Base-by-base conservation (phyloP, 2,888 invertebrate species). In the Campopleginae sp. region DNA sequence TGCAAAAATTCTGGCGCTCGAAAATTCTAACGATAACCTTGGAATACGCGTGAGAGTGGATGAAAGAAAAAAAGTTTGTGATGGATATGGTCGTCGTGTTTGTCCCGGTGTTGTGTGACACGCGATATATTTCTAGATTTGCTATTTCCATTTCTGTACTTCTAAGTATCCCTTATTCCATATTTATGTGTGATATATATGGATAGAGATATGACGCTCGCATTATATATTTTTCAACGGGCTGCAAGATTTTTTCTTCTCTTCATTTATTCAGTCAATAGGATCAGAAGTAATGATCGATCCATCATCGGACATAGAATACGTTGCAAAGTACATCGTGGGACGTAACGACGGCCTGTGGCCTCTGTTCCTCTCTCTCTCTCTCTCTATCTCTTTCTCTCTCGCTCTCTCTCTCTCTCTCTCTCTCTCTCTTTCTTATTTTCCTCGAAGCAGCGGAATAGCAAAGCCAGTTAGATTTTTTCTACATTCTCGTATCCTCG, bases 161-260 rank as follows among this genome's bases (percentile, higher is more conserved):
- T n/a, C n/a, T n/a, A n/a, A n/a, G n/a, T 44, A 31, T 61, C 68
- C 42, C 42, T 51, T 27, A 68, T 76, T 27, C 51, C 42, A 17
- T 27, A 54, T 42, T n/a, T 46, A 44, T 46, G 31, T 78, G 31
- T 46, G 8, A 51, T 51, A 33, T 70, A 48, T 70, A 48, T 63
- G 12, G 51, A 38, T 4, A 42, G 38, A 65, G 44, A 42, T 63
- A 79, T 63, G 46, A 33, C 71, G 76, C 27, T 84, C 84, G 46
- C n/a, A n/a, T 80, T 84, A 46, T 74, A 76, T 54, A 84, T 80
- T 80, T 80, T 84, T 79, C 42, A 84, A 70, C 44, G 31, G 38
- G 38, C 17, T 42, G 46, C 70, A 71, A 71, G 48, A 63, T 44
- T 38, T 23, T 58, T 48, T 38, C 51, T 46, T 48, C 4, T 19